Conservation (phyloP, 2,113 vertebrate genomes). For the Rhinolophus ferrumequinum region DNA sequence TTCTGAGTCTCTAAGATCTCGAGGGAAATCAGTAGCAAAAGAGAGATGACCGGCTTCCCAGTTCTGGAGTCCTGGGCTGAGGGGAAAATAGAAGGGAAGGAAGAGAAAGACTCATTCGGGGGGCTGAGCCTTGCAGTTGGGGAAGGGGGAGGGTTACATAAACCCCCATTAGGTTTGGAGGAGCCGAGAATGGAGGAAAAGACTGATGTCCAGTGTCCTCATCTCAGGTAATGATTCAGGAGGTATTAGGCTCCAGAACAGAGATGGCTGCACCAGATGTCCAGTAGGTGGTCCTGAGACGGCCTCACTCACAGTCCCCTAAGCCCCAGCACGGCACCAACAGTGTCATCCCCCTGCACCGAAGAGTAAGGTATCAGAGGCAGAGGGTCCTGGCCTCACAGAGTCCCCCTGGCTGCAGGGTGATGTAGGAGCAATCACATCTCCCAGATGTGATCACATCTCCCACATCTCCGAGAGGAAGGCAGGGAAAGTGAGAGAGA, state of each 20-base stretch:
- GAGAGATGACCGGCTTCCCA: background rate
- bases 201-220: rapidly evolving
- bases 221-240: background rate
- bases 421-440: background rate
- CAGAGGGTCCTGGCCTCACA: background rate
- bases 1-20: background rate
- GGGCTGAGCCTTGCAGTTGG: background rate
- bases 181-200: background rate
- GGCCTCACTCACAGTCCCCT: background rate
- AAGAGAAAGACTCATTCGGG: background rate
- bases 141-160: no score
- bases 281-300: background rate
- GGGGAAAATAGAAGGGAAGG: background rate
- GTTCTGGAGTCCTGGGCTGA: background rate
- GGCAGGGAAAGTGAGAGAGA: background rate
- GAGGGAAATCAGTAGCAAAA: background rate
- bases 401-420: no score
- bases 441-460: rapidly evolving
- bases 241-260: background rate
- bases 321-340: rapidly evolving
- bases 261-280: rapidly evolving
- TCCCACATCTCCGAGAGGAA: background rate
- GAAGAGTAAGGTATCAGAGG: background rate
- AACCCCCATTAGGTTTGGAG: background rate
- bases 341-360: background rate